Percentiles rank a stretch among this genome's conserved stretches.
These are phyloP conservation scores for Sylvia atricapilla DNA, from an alignment of 2,113 vertebrate species.

Conservation along the genomic window DNA sequence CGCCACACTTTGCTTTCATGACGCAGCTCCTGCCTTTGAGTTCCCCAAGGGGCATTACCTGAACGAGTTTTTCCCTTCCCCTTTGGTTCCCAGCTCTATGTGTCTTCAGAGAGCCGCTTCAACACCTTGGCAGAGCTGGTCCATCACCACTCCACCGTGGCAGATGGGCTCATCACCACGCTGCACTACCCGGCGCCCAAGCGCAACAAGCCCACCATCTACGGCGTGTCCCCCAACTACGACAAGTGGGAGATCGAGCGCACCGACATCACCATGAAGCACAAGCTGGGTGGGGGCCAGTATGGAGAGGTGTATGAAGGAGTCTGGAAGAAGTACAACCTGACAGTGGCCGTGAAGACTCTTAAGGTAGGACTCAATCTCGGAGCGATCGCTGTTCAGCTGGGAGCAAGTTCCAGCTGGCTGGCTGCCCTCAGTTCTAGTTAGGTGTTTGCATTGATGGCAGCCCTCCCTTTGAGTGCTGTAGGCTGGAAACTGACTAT, in stretches of 20 bases:
- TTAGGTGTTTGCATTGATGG: neutral
- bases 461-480: neutral
- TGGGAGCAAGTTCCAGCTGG: neutral
- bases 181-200: constrained; percentile 97
- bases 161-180: constrained; percentile 96
- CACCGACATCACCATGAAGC: constrained; percentile 99
- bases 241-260: constrained; percentile 99
- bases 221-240: constrained; percentile 96
- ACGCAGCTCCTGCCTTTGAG: rapidly evolving
- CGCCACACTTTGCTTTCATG: rapidly evolving
- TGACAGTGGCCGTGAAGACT: constrained; percentile 96
- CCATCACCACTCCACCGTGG: constrained; percentile 95
- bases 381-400: rapidly evolving
- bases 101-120: constrained; percentile 98
- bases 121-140: constrained; percentile 96
- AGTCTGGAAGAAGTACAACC: constrained; percentile 97
- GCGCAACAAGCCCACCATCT: constrained; percentile 97
- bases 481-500: neutral
- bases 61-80: neutral
- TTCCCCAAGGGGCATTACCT: rapidly evolving
- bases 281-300: constrained; percentile 96
- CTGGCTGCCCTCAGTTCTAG: neutral
- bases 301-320: constrained; percentile 98
- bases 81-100: constrained; percentile 83
- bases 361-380: constrained; percentile 80